These are phyloP conservation scores for Thomomys bottae DNA, from an alignment of 2,113 vertebrate genomes.

Conservation along the genomic window DNA sequence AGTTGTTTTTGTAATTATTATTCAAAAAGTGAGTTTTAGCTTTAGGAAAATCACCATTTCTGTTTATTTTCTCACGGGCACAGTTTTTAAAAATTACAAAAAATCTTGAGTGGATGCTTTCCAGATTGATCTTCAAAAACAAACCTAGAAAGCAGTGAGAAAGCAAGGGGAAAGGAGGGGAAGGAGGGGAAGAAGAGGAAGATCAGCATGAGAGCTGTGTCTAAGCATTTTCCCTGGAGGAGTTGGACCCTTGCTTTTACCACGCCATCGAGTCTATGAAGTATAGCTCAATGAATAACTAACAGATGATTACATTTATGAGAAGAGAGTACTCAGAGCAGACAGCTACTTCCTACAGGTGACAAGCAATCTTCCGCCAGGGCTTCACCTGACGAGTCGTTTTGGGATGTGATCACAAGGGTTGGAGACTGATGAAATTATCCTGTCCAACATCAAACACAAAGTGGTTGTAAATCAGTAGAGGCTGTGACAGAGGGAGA, in stretches of 20 bases:
- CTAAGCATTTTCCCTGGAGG: conserved; percentile 76
- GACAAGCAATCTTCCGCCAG: conserved; percentile 89
- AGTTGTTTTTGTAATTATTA: too few species aligned
- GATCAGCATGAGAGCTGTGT: conserved; percentile 62
- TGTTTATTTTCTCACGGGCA: neutral
- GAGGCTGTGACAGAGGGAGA: conserved; percentile 86
- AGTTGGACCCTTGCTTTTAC: conserved; percentile 80
- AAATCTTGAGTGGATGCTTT: conserved; percentile 53
- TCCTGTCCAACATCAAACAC: conserved; percentile 95
- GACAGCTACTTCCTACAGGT: conserved; percentile 94
- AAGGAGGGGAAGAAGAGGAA: conserved; percentile 43
- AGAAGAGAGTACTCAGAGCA: conserved; percentile 87
- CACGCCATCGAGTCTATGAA: conserved; percentile 81
- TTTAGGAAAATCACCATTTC: neutral
- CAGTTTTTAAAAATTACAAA: neutral
- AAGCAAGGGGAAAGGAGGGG: neutral
- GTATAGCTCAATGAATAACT: conserved; percentile 88
- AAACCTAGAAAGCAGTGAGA: conserved; percentile 49
- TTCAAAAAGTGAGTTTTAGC: neutral
- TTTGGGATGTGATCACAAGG: conserved; percentile 95
- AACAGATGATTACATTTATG: conserved; percentile 90
- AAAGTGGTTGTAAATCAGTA: conserved; percentile 95
- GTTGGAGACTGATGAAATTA: conserved; percentile 93
- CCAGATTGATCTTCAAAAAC: conserved; percentile 66
- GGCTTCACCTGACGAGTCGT: conserved; percentile 95